Base-by-base conservation (phyloP, 2,888 invertebrate genomes). In the Temnothorax ravouxi region DNA sequence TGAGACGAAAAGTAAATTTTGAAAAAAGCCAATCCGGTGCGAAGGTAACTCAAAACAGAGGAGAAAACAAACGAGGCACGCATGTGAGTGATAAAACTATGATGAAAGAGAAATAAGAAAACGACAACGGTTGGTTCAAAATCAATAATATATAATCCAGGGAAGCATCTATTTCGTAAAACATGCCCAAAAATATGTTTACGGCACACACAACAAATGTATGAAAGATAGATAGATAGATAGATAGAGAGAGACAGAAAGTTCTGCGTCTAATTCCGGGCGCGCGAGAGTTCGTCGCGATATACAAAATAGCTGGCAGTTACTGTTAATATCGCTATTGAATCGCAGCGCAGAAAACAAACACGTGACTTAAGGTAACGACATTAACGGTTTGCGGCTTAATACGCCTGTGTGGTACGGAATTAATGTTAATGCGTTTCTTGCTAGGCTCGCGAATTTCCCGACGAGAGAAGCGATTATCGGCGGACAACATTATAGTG, bases 101-200 rank as follows among this genome's bases (percentile, higher is more conserved):
- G 21, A 71, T 29, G 44, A 71, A 9, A 87, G 83, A 89, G 84
- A 88, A 87, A 92, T 85, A 89, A 92, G 89, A 88, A 38, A 59
- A 80, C 59, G 59, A 59, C 75, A 80, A 80, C 13, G 52, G 18
- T 59, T 74, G 29, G 34, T 47, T 47, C 34, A 54, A 80, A 76
- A 89, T 85, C 80, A 84, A 80, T 47, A 74, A 72, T 72, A 56
- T 79, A 87, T 72, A 54, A 88, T 91, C 90, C 84, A 89, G 93
- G 93, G 92, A 94, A 94, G 93, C 94, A 93, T 93, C 94, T 94
- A 94, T 84, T 93, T 47, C 91, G 92, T 91, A 93, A 94, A 93
- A 92, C 94, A 95, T 95, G 94, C 94, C 94, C 93, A 94, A 94
- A 94, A 94, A 93, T 80, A 92, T 92, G 89, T 90, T 93, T 93